Conservation (phyloP, 2,888 invertebrate species). For the Calephelis perditalis region DNA sequence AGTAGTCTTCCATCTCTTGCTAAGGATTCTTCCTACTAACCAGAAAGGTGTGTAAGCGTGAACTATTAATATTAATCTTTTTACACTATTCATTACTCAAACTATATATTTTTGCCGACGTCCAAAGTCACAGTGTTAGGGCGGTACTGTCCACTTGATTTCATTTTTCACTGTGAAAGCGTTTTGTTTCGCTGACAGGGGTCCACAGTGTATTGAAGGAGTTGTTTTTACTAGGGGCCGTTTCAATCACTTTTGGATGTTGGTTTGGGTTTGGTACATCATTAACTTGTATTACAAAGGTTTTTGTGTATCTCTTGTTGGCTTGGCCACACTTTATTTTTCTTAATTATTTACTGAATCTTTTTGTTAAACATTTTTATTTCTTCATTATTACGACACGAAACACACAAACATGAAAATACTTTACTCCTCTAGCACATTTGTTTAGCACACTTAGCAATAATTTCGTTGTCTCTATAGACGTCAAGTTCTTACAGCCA, state of each 20-base stretch:
- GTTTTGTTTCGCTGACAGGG: conserved; percentile 71
- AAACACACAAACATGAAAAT: too few species aligned
- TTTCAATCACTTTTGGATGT: conserved; percentile 54
- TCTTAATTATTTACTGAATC: too few species aligned
- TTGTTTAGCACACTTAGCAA: too few species aligned
- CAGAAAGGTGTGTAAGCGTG: too few species aligned
- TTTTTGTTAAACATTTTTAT: too few species aligned
- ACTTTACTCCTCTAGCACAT: too few species aligned
- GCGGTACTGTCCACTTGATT: conserved; percentile 66
- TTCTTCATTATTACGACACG: too few species aligned
- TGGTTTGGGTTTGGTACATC: conserved; percentile 38
- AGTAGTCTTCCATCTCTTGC: too few species aligned
- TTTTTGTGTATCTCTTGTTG: conserved; percentile 16
- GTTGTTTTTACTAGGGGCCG: conserved; percentile 56
- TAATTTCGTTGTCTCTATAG: too few species aligned
- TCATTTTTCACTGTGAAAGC: conserved; percentile 72
- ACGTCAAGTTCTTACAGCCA: too few species aligned
- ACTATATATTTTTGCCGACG: conserved; percentile 24
- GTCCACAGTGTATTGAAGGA: conserved; percentile 55
- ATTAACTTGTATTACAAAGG: conserved; percentile 52
- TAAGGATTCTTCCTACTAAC: too few species aligned
- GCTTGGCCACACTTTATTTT: neutral
- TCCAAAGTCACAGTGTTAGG: conserved; percentile 34
- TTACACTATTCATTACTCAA: too few species aligned
- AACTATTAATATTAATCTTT: neutral